A percentile compares a stretch with the other conserved stretches of the same genome.
phyloP scores from a whole-genome alignment of 1,140 invertebrate genomes.

The Trissolcus basalis region DNA sequence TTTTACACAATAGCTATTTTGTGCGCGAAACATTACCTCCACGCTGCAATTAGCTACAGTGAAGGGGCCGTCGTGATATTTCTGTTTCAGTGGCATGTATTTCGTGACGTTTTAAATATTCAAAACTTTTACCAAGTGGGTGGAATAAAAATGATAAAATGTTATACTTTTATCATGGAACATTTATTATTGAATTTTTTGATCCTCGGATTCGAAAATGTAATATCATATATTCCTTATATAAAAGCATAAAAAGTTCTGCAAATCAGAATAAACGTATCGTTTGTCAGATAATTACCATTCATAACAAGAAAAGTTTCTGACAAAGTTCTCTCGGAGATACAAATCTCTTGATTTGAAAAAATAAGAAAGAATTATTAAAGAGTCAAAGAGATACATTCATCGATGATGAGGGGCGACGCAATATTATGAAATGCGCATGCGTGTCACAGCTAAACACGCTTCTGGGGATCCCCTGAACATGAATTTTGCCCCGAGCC shows the following conservation, averaged over 20 bases:
- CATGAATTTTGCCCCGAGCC: conserved; percentile 35
- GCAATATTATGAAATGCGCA: conserved; percentile 14
- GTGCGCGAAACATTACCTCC: neutral
- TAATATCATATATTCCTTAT: too few relatives aligned
- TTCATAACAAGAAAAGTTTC: neutral
- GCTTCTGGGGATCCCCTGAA: conserved; percentile 23
- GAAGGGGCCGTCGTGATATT: conserved; percentile 13
- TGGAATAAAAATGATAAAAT: too few relatives aligned
- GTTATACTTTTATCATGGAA: too few relatives aligned
- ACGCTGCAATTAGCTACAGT: conserved; percentile 7
- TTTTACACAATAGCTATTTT: conserved; percentile 21
- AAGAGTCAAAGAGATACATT: conserved; percentile 31
- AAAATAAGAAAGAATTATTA: conserved; percentile 20
- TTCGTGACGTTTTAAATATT: too few relatives aligned
- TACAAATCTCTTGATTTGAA: conserved; percentile 30
- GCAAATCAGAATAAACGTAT: neutral
- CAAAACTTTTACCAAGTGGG: too few relatives aligned
- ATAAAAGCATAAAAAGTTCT: too few relatives aligned
- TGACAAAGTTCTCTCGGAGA: conserved; percentile 8
- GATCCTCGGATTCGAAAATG: too few relatives aligned
- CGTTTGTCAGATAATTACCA: neutral
- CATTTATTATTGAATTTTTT: too few relatives aligned
- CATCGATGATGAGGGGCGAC: conserved; percentile 23
- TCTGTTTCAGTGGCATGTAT: conserved; percentile 4
- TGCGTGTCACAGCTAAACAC: conserved; percentile 11